These are phyloP conservation scores for Micrasema minimum DNA, from an alignment of 1,140 invertebrate genomes.

Conservation along the genomic window DNA sequence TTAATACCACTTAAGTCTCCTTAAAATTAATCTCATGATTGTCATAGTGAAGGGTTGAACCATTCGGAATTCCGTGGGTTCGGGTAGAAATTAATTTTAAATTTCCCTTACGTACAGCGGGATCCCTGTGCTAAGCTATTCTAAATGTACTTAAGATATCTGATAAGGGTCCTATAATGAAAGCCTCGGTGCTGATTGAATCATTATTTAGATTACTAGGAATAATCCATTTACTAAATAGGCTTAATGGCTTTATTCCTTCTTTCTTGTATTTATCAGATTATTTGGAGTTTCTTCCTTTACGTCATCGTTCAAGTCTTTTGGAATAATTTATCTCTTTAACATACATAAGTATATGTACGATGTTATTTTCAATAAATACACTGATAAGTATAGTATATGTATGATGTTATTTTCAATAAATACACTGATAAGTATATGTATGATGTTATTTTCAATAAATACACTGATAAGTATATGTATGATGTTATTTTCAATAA, in stretches of 20 bases:
- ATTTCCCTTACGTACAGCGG: background rate
- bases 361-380: no score
- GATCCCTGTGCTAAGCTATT: background rate
- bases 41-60: conserved; percentile 2
- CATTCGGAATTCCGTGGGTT: background rate
- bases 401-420: no score
- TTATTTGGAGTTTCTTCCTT: background rate
- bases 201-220: conserved; percentile 4
- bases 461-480: no score
- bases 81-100: conserved; percentile 17
- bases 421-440: no score
- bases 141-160: background rate
- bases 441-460: no score
- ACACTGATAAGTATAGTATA: no score
- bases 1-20: no score
- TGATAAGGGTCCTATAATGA: conserved; percentile 1
- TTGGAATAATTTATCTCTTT: background rate
- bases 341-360: no score
- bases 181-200: conserved; percentile 10
- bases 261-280: no score
- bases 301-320: background rate
- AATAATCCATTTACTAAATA: background rate
- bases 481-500: no score
- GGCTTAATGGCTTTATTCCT: background rate
- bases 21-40: no score